Percentiles rank a stretch among this genome's conserved stretches.
These are phyloP conservation scores for Mythimna impura DNA, from an alignment of 2,888 invertebrate genomes.

Conservation along the genomic window DNA sequence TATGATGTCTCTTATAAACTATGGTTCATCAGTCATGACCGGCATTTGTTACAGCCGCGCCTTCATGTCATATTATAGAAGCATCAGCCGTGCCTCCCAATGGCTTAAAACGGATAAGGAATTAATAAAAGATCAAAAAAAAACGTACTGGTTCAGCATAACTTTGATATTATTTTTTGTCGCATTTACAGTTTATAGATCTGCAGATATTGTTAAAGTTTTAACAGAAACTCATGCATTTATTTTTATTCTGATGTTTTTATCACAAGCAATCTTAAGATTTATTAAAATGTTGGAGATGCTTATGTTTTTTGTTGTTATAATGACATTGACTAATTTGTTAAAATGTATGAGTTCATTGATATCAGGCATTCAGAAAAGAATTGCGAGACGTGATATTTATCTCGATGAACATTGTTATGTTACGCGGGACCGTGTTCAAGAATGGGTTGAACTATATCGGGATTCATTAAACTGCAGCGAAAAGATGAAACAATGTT, in stretches of 20 bases:
- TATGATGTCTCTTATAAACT: too few species aligned
- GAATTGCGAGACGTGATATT: too few species aligned
- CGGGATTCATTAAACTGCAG: too few species aligned
- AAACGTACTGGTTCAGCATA: neutral
- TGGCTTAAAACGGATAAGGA: conserved; percentile 2
- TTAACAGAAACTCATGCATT: neutral
- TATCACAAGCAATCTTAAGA: neutral
- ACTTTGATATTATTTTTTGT: neutral
- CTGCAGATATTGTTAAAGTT: neutral
- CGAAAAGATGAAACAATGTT: too few species aligned
- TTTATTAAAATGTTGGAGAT: neutral
- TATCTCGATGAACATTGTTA: too few species aligned
- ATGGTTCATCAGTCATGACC: neutral
- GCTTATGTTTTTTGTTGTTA: neutral
- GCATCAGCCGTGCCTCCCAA: neutral
- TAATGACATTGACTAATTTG: too few species aligned
- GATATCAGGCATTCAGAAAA: too few species aligned
- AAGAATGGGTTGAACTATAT: too few species aligned
- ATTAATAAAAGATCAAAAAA: neutral
- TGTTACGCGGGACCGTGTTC: too few species aligned
- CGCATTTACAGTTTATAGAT: neutral
- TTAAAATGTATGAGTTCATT: too few species aligned
- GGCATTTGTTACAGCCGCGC: neutral
- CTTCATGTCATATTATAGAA: conserved; percentile 5
- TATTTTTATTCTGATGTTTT: neutral